phyloP scores from a whole-genome alignment of 2,113 vertebrate genomes.

The Rhynchopsitta pachyrhyncha region DNA sequence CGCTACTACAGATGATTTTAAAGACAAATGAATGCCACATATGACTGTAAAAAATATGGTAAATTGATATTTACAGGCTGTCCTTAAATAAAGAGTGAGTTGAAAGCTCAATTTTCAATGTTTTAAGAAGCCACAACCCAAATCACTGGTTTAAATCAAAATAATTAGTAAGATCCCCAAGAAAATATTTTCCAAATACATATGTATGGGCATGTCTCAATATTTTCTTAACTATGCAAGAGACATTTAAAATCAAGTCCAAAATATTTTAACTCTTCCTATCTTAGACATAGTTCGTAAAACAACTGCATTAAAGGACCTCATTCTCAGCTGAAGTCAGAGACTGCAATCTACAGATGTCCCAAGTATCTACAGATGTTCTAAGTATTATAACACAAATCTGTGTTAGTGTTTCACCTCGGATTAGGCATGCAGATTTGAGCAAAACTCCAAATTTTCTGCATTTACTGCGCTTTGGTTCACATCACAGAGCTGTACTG shows the following conservation, averaged over 20 bases:
- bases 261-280: neutral
- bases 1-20: neutral
- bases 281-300: neutral
- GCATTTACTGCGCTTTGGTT: neutral
- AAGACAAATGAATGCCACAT: neutral
- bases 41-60: neutral
- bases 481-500: neutral
- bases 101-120: neutral
- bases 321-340: neutral
- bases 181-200: neutral
- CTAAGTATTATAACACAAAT: neutral
- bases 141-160: neutral
- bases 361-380: neutral
- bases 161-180: neutral
- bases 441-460: neutral
- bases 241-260: neutral
- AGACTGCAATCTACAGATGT: neutral
- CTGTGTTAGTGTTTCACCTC: neutral
- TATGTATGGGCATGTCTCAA: neutral
- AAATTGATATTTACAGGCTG: neutral
- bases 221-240: neutral
- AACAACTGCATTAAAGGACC: neutral
- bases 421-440: neutral
- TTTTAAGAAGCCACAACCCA: neutral
- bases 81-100: neutral